These are phyloP conservation scores for Plestiodon gilberti DNA, from an alignment of 2,113 vertebrate genomes.

Conservation along the genomic window DNA sequence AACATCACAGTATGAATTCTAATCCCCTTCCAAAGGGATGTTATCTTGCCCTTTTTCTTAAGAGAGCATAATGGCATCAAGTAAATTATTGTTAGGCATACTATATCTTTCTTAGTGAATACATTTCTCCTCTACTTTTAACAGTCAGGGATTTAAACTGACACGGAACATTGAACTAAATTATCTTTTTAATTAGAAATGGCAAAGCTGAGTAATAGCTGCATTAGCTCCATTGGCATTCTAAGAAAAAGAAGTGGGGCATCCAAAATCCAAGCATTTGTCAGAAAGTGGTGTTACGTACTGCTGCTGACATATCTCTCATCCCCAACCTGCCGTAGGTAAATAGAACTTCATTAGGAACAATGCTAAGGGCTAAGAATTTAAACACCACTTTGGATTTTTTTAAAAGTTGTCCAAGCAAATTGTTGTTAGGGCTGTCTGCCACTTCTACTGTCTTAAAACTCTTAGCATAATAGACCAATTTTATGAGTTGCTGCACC, in stretches of 20 bases:
- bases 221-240: background rate
- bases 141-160: background rate
- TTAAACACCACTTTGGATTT: background rate
- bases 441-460: background rate
- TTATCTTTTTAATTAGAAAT: slow-evolving; percentile 21
- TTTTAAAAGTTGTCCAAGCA: background rate
- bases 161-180: background rate
- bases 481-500: background rate
- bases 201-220: slow-evolving; percentile 8
- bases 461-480: background rate
- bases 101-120: slow-evolving; percentile 18
- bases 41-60: background rate
- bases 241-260: background rate
- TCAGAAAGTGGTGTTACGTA: background rate
- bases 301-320: background rate
- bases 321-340: background rate
- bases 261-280: background rate
- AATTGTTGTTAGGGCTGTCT: background rate
- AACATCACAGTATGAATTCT: background rate
- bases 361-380: background rate
- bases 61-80: slow-evolving; percentile 1
- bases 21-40: background rate
- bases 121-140: background rate
- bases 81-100: slow-evolving; percentile 13
- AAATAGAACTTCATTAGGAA: background rate